Percentiles rank a stretch among this genome's conserved stretches.
Evolutionary conservation across 2,888 invertebrate species (phyloP).

Genomic region (Balanococcus diminutus): DNA sequence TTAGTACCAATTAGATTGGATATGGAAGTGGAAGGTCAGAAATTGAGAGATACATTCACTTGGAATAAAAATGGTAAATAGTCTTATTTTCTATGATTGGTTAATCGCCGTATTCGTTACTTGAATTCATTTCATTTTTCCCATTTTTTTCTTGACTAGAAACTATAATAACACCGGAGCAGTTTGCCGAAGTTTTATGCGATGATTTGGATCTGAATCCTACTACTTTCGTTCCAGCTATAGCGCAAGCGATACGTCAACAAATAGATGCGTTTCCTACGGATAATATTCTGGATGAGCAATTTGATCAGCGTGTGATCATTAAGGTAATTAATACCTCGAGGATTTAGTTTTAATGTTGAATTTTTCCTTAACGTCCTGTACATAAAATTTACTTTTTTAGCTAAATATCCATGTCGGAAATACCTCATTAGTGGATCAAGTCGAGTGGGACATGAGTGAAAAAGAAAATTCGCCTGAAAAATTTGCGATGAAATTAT

Average conservation of each 20-base stretch:
- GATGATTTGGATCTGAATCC: conserved; percentile 98
- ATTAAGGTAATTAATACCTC: conserved; percentile 57
- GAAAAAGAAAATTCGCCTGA: conserved; percentile 97
- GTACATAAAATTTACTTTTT: conserved; percentile 6
- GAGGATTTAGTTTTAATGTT: too few relatives aligned
- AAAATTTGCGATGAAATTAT: conserved; percentile 93
- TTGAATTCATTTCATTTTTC: conserved; percentile 1
- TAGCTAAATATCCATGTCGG: conserved; percentile 97
- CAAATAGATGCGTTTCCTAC: conserved; percentile 93
- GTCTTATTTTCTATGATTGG: too few relatives aligned
- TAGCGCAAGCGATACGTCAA: conserved; percentile 92
- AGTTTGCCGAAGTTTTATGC: conserved; percentile 97
- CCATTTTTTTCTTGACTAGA: conserved; percentile 66
- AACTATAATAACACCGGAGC: conserved; percentile 94
- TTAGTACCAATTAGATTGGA: conserved; percentile 96
- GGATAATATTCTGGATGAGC: conserved; percentile 86
- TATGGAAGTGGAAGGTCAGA: conserved; percentile 99
- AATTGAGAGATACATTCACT: conserved; percentile 95
- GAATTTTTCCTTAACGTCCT: too few relatives aligned
- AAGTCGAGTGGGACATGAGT: conserved; percentile 99
- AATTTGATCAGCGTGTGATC: conserved; percentile 91
- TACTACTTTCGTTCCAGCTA: conserved; percentile 94
- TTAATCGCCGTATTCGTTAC: background rate
- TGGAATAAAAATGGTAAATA: conserved; percentile 95
- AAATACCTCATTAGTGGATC: conserved; percentile 97